Percentiles rank a stretch among this genome's conserved stretches.
phyloP scores from a whole-genome alignment of 2,888 invertebrate genomes.

The Ectemnius lituratus region DNA sequence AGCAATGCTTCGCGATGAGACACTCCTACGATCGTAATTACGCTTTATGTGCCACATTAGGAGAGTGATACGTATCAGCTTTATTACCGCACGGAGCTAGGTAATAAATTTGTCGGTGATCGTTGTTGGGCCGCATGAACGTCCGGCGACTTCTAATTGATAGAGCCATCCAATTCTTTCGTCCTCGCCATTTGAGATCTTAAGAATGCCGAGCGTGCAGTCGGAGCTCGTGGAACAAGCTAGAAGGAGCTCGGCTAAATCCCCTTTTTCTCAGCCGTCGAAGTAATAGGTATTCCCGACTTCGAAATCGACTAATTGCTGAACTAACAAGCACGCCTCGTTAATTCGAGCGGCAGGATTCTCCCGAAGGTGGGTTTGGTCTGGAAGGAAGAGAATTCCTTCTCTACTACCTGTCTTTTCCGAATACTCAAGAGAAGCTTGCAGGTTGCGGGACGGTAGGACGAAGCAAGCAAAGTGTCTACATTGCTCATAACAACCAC shows the following conservation, averaged over 20 bases:
- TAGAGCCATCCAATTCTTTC: too few species aligned
- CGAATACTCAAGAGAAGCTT: too few species aligned
- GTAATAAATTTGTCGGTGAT: not conserved
- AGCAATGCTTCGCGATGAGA: slow-evolving; percentile 56
- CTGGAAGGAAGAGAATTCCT: too few species aligned
- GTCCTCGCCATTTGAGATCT: too few species aligned
- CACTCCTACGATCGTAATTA: slow-evolving; percentile 49
- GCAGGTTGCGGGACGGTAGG: too few species aligned
- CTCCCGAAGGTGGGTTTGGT: slow-evolving; percentile 9
- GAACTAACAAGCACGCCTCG: slow-evolving; percentile 40
- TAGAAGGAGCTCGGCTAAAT: not conserved
- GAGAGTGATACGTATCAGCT: slow-evolving; percentile 36
- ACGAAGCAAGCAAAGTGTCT: too few species aligned
- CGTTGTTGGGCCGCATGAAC: too few species aligned
- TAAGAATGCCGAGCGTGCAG: too few species aligned
- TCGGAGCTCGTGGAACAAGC: not conserved
- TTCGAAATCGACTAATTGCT: slow-evolving; percentile 33
- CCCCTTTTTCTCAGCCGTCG: slow-evolving; percentile 13
- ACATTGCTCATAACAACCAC: too few species aligned
- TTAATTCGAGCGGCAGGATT: slow-evolving; percentile 31
- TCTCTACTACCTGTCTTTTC: too few species aligned
- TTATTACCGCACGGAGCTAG: slow-evolving; percentile 17
- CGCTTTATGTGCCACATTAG: slow-evolving; percentile 38
- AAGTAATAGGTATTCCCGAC: slow-evolving; percentile 20
- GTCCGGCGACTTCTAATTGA: too few species aligned